Base-by-base conservation (phyloP, 2,113 vertebrate genomes). In the Mobula birostris region DNA sequence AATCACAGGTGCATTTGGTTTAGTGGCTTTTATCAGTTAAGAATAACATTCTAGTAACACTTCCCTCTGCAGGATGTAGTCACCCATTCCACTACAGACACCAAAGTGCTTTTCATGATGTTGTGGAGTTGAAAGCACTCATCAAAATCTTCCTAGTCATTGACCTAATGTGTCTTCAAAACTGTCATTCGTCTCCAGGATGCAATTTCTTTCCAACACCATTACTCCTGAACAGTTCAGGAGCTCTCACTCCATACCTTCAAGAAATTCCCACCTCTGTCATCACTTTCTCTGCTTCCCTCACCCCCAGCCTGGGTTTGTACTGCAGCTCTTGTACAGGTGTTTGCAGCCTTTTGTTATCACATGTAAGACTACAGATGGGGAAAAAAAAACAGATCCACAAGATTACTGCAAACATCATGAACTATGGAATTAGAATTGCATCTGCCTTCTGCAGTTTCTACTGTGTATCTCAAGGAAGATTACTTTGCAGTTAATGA, bases 391-490 rank as follows among this genome's bases (percentile, higher is more conserved):
- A 66, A 0, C 27, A 88, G 61, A 29, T n/a, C 14, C 14, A 66
- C 29, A 66, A 27, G 56, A 29, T 12, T 90, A 14, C 21, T 12
- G 27, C 9, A 85, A 48, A 58, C 21, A 19, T 17, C 17, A n/a
- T 17, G 61, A 88, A 63, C 58, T 63, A 32, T 66, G 58, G 85
- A 88, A 90, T 90, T 66, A 32, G 61, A 90, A 90, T 90, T n/a
- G 85, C 85, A 66, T 32, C 63, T 15, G 1, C 32, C 61, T 66
- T 88, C 58, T 19, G 6, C 29, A 32, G n/a, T 68, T 61, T 29
- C 85, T 36, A 17, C 61, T 14, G 15, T 32, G 15, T 68, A 68
- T 32, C 29, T 90, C 5, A n/a, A 90, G 7, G 27, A 88, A 63
- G 27, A 88, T 11, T 14, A 63, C 8, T 63, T 5, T 66, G 85